These are phyloP conservation scores for Drosophila nasuta DNA, from an alignment of 1,140 invertebrate genomes.

Conservation along the genomic window DNA sequence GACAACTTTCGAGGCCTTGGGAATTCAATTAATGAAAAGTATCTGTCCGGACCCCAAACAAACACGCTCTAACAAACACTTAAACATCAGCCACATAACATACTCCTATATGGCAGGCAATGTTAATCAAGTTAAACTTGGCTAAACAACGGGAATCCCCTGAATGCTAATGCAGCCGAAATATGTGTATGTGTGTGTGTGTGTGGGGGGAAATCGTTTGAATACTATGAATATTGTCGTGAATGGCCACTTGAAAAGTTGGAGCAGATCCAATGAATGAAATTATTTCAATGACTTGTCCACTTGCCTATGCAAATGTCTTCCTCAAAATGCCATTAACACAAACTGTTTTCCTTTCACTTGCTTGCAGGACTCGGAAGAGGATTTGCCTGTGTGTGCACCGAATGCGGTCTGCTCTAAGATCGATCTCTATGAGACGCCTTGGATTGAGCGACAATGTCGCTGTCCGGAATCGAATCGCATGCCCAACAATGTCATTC, in stretches of 20 bases:
- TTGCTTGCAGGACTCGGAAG: conserved; percentile 89
- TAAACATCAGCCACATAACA: conserved; percentile 15
- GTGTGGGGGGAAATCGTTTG: not conserved
- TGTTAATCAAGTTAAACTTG: conserved; percentile 10
- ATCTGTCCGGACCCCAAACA: conserved; percentile 32
- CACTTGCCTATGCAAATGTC: conserved; percentile 44
- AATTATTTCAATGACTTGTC: conserved; percentile 32
- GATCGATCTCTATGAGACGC: conserved; percentile 93
- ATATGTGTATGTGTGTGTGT: too few species aligned
- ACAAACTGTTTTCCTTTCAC: not conserved
- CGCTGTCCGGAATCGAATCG: conserved; percentile 88
- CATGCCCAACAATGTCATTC: conserved; percentile 72
- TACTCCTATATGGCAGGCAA: not conserved
- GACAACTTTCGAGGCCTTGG: conserved; percentile 30
- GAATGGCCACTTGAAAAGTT: conserved; percentile 36
- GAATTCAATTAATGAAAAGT: conserved; percentile 73
- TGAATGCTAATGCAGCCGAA: not conserved
- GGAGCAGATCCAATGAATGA: conserved; percentile 26
- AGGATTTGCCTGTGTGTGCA: conserved; percentile 92
- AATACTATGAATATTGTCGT: not conserved
- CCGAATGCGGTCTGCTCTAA: conserved; percentile 94
- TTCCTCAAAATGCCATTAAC: conserved; percentile 4
- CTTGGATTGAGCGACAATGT: conserved; percentile 95
- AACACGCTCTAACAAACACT: conserved; percentile 21
- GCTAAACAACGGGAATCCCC: not conserved